These are phyloP conservation scores for Nudaria mundana DNA, from an alignment of 2,888 invertebrate genomes.

Conservation along the genomic window DNA sequence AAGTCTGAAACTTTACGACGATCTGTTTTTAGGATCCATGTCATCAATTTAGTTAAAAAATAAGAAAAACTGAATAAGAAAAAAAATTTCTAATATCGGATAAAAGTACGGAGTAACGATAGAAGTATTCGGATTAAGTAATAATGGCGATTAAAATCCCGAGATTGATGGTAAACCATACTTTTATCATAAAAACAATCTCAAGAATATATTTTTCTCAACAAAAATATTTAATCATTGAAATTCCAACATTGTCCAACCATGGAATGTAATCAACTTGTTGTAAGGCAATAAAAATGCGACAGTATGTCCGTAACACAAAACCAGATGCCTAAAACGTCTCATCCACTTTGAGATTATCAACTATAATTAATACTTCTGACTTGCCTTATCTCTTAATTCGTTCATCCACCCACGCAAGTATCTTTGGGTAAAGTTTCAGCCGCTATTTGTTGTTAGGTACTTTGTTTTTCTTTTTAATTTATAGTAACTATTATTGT, in stretches of 20 bases:
- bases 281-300: slow-evolving; percentile 26
- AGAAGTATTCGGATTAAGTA: slow-evolving; percentile 2
- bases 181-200: slow-evolving; percentile 5
- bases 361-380: slow-evolving; percentile 32
- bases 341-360: slow-evolving; percentile 28
- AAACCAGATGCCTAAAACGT: slow-evolving; percentile 23
- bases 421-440: slow-evolving; percentile 15
- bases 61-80: background rate
- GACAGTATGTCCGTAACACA: slow-evolving; percentile 27
- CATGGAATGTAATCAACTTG: slow-evolving; percentile 27
- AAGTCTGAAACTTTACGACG: too few species aligned
- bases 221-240: slow-evolving; percentile 15
- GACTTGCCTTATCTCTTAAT: slow-evolving; percentile 28
- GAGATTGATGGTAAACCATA: background rate
- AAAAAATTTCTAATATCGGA: background rate
- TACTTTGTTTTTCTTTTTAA: slow-evolving; percentile 10
- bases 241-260: slow-evolving; percentile 25
- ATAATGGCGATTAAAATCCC: slow-evolving; percentile 3
- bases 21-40: too few species aligned
- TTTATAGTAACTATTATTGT: slow-evolving; percentile 3
- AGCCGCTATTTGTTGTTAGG: slow-evolving; percentile 6
- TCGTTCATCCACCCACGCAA: slow-evolving; percentile 16
- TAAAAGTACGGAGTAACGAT: background rate
- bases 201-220: slow-evolving; percentile 6
- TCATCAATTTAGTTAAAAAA: too few species aligned